Percentiles rank a stretch among this genome's conserved stretches.
These are phyloP conservation scores for Parauchenoglanis punctatus DNA, from an alignment of 2,797 vertebrate species.

Conservation along the genomic window DNA sequence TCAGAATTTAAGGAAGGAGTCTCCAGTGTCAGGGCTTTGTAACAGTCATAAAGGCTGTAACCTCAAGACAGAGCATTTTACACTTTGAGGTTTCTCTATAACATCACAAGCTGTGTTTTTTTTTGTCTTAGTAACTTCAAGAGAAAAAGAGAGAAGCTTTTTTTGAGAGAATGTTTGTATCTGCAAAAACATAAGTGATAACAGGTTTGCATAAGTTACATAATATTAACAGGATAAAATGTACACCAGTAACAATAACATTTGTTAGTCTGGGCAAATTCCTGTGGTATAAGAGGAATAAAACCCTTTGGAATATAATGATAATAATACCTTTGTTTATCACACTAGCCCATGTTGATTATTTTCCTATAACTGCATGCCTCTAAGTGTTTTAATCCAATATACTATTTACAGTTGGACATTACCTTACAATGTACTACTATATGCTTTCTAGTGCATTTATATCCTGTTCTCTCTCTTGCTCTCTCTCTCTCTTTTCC, in stretches of 20 bases:
- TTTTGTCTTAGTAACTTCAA: background rate
- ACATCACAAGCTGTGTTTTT: background rate
- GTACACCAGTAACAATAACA: background rate
- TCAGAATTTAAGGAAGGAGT: background rate
- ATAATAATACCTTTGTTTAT: background rate
- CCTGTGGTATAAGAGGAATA: background rate
- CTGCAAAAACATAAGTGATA: background rate
- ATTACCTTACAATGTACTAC: background rate
- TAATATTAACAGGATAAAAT: background rate
- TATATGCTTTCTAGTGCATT: slow-evolving; percentile 3
- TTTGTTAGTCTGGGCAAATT: background rate
- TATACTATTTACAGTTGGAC: background rate
- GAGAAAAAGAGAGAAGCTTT: background rate
- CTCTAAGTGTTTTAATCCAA: background rate
- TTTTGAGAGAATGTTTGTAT: background rate
- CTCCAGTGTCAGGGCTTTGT: background rate
- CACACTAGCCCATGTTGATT: background rate
- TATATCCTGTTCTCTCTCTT: background rate
- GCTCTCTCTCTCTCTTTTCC: background rate
- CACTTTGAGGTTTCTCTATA: background rate
- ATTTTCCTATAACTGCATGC: background rate
- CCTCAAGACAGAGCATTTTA: background rate
- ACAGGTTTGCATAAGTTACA: background rate
- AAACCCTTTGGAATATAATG: background rate
- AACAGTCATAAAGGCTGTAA: background rate